phyloP scores from a whole-genome alignment of 2,888 invertebrate species.

The Xanthia togata region DNA sequence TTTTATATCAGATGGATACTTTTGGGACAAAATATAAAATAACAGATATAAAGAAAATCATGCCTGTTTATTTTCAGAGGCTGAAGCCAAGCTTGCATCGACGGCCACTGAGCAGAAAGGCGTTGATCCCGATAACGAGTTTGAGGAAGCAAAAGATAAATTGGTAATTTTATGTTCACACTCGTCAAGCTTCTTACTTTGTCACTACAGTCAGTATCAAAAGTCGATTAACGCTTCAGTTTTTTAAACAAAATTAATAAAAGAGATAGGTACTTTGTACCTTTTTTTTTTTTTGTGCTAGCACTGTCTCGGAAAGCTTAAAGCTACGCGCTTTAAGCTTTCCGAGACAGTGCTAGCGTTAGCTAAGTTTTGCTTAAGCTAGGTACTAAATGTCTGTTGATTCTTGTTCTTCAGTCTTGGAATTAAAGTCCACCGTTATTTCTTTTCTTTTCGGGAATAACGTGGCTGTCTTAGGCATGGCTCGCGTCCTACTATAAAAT shows the following conservation, averaged over 20 bases:
- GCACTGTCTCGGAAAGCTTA: too few relatives aligned
- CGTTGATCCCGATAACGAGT: slow-evolving; percentile 62
- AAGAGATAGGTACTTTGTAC: too few relatives aligned
- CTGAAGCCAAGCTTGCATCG: slow-evolving; percentile 37
- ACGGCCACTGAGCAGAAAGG: slow-evolving; percentile 48
- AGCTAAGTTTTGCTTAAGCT: too few relatives aligned
- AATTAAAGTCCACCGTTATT: neutral
- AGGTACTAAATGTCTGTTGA: neutral
- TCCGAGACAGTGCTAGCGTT: too few relatives aligned
- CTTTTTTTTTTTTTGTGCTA: too few relatives aligned
- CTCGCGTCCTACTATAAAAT: neutral
- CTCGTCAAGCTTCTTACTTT: neutral
- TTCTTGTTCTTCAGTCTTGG: neutral
- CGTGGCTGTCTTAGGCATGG: neutral
- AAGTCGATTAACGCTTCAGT: neutral
- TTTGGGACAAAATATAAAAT: neutral
- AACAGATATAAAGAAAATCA: neutral
- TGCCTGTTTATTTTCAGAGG: slow-evolving; percentile 29
- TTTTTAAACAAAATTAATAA: neutral
- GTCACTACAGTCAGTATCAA: neutral
- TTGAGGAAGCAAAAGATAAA: slow-evolving; percentile 73
- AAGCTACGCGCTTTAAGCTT: neutral
- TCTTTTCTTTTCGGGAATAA: neutral
- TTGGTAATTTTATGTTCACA: slow-evolving; percentile 66
- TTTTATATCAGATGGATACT: neutral